Evolutionary conservation across 2,797 vertebrate genomes (phyloP), one percentile per base, ranked within the genome.

Genomic region (Austrolebias charrua): DNA sequence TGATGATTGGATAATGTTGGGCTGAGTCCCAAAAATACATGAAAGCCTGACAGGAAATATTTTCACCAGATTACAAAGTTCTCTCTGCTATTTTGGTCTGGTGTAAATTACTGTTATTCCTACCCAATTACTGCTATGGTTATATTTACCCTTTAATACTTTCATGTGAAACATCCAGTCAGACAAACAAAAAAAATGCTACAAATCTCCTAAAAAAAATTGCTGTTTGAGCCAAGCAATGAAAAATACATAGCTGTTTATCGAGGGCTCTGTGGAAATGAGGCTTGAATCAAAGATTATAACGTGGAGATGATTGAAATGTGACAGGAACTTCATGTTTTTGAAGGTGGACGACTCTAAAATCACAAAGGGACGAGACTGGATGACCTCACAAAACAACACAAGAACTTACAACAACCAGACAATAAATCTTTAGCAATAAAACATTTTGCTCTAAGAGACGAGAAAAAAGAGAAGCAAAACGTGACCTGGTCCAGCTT

Each of bases 341-440:
- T 29, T 49, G n/a, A 67, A 61, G 16, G 69, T 45, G 57, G 15
- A 47, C 24, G 40, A 24, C 24, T 63, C 33, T 50, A 38, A 49
- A 59, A 63, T 63, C 69, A 75, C 69, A 53, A 79, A 12, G 28
- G 14, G 14, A 65, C 11, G 71, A 66, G 64, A 66, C 38, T 63
- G 58, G 51, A 46, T 5, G 0, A n/a, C 50, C 65, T 44, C 12
- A 29, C 67, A 59, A 70, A 68, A 77, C 49, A 68, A 57, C 64
- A 71, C 45, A 63, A 43, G 11, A 35, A 16, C 47, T 20, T 28
- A 58, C 9, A 64, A 51, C 47, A 66, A 40, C 53, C 5, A 40
- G 50, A 16, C 63, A 42, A 67, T 80, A 73, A 79, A 77, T 78
- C 61, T 67, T 44, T 53, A 40, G 64, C 64, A 46, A 63, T 72